A percentile compares a stretch with the other conserved stretches of the same genome.
Evolutionary conservation across 2,888 invertebrate genomes (phyloP).

Genomic region (Carabus problematicus): DNA sequence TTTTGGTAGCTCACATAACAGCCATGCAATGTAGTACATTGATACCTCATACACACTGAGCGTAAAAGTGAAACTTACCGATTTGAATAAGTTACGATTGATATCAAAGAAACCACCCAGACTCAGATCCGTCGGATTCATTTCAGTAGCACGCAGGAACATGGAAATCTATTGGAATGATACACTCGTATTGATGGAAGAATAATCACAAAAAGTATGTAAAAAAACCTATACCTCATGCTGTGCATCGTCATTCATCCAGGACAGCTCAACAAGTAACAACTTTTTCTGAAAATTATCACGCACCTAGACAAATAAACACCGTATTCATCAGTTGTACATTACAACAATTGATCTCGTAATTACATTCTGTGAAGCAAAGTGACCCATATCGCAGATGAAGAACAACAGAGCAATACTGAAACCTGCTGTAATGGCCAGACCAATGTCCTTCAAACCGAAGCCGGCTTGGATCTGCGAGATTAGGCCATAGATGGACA

Average conservation of each 20-base stretch:
- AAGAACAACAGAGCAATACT: slow-evolving; percentile 73
- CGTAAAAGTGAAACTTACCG: slow-evolving; percentile 60
- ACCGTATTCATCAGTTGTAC: no score
- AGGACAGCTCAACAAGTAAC: slow-evolving; percentile 74
- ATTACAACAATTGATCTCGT: no score
- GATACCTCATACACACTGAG: slow-evolving; percentile 5
- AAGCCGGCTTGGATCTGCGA: slow-evolving; percentile 77
- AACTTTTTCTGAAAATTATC: slow-evolving; percentile 78
- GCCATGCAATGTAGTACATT: not conserved
- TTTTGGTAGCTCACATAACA: not conserved
- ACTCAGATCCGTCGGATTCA: slow-evolving; percentile 78
- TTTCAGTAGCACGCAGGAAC: slow-evolving; percentile 78
- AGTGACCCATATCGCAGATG: slow-evolving; percentile 77
- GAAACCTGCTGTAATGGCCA: slow-evolving; percentile 71
- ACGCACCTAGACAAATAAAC: slow-evolving; percentile 62
- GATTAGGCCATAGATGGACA: slow-evolving; percentile 77
- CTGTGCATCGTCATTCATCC: slow-evolving; percentile 80
- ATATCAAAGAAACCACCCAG: slow-evolving; percentile 77
- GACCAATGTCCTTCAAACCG: slow-evolving; percentile 74
- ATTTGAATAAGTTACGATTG: slow-evolving; percentile 75
- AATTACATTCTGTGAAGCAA: slow-evolving; percentile 75
- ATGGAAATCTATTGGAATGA: slow-evolving; percentile 73
- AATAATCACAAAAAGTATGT: not conserved
- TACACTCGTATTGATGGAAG: no score
- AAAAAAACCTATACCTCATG: slow-evolving; percentile 71